Percentiles rank a stretch among this genome's conserved stretches.
These are phyloP conservation scores for Neocloeon triangulifer DNA, from an alignment of 1,140 invertebrate genomes.

Conservation along the genomic window DNA sequence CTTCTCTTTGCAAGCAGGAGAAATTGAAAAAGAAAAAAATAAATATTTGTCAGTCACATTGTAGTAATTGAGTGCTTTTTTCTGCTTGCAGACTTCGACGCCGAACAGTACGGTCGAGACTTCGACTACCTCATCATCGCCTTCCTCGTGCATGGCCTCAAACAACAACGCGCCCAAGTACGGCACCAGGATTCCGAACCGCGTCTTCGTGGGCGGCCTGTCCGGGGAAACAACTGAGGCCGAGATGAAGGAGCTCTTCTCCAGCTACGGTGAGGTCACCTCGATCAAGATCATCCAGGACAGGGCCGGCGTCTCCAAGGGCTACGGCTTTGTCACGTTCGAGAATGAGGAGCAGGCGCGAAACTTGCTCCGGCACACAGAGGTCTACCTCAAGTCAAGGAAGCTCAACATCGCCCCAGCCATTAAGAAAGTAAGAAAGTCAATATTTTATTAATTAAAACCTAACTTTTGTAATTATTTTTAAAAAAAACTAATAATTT, in stretches of 20 bases:
- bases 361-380: conserved; percentile 23
- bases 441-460: too few species aligned
- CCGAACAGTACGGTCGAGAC: too few species aligned
- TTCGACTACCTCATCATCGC: conserved; percentile 2
- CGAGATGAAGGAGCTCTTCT: conserved; percentile 61
- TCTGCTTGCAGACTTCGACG: too few species aligned
- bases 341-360: conserved; percentile 77
- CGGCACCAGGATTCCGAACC: conserved; percentile 55
- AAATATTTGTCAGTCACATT: too few species aligned
- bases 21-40: too few species aligned
- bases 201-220: conserved; percentile 89
- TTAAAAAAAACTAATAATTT: too few species aligned
- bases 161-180: conserved; percentile 22
- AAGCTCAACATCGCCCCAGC: conserved; percentile 79
- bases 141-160: conserved; percentile 21
- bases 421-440: conserved; percentile 55
- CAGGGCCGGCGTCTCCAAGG: conserved; percentile 80
- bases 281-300: conserved; percentile 88
- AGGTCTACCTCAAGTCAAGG: conserved; percentile 36
- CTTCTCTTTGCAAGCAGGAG: too few species aligned
- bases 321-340: conserved; percentile 90
- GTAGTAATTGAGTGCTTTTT: too few species aligned
- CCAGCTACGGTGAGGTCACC: conserved; percentile 71
- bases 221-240: conserved; percentile 64
- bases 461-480: too few species aligned